Conservation (phyloP, 2,113 vertebrate species). For the Larimichthys polyactis region DNA sequence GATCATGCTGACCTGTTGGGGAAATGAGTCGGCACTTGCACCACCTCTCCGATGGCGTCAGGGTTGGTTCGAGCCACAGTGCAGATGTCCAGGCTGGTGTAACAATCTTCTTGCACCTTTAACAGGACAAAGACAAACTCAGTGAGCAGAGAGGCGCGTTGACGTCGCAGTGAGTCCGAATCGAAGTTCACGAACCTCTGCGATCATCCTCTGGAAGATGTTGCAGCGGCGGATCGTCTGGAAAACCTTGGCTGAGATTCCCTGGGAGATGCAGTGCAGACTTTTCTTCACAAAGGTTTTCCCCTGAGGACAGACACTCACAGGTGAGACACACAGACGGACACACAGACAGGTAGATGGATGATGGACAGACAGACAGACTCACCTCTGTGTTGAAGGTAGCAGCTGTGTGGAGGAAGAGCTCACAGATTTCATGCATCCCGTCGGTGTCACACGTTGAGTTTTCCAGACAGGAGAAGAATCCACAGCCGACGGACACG, state of each 20-base stretch:
- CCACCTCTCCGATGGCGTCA: slow-evolving; percentile 92
- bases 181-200: slow-evolving; percentile 79
- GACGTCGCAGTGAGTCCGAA: rapidly evolving
- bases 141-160: too few species aligned
- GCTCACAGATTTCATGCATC: slow-evolving; percentile 95
- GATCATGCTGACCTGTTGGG: slow-evolving; percentile 90
- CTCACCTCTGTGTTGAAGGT: slow-evolving; percentile 96
- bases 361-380: not conserved
- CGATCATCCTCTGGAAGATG: slow-evolving; percentile 95
- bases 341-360: not conserved
- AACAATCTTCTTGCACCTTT: slow-evolving; percentile 93
- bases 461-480: slow-evolving; percentile 97
- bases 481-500: slow-evolving; percentile 92
- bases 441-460: slow-evolving; percentile 96
- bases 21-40: slow-evolving; percentile 91
- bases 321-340: not conserved
- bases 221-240: slow-evolving; percentile 94
- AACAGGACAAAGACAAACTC: not conserved
- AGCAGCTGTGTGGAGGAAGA: slow-evolving; percentile 93
- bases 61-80: slow-evolving; percentile 90
- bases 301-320: slow-evolving; percentile 81
- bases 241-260: slow-evolving; percentile 91
- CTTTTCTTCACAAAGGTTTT: slow-evolving; percentile 98
- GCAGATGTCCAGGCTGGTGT: slow-evolving; percentile 92
- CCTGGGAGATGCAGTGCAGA: slow-evolving; percentile 93